Conservation (phyloP, 1,140 invertebrate genomes). For the Brachionus sp. region DNA sequence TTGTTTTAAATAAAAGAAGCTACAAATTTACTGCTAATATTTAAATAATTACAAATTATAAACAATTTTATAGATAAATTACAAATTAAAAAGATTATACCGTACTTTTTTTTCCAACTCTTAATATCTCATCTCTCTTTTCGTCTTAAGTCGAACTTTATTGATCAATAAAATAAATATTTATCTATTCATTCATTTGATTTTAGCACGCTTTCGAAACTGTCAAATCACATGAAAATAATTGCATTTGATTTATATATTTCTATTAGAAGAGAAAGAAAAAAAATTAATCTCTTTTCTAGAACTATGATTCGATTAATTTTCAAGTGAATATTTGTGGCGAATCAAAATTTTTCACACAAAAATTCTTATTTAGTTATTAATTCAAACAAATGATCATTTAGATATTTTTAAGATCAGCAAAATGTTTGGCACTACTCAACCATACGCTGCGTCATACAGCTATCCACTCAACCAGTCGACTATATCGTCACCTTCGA, state of each 20-base stretch:
- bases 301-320: not conserved
- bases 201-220: constrained; percentile 28
- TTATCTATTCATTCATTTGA: not conserved
- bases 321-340: not conserved
- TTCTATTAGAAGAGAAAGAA: not conserved
- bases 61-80: constrained; percentile 34
- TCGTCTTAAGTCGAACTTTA: not conserved
- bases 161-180: constrained; percentile 41
- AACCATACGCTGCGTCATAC: not conserved
- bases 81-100: constrained; percentile 17
- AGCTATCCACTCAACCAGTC: constrained; percentile 3
- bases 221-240: constrained; percentile 2
- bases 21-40: constrained; percentile 42
- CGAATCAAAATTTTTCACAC: not conserved
- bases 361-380: not conserved
- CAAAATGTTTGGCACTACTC: constrained; percentile 13
- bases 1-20: not conserved
- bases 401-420: not conserved
- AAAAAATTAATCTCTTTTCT: not conserved
- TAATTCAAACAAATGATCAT: not conserved
- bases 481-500: not conserved
- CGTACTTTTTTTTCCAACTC: not conserved
- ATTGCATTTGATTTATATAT: constrained; percentile 14
- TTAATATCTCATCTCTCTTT: constrained; percentile 9
- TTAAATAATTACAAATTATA: constrained; percentile 41